These are phyloP conservation scores for Athene cunicularia DNA, from an alignment of 2,113 vertebrate species.

Conservation along the genomic window DNA sequence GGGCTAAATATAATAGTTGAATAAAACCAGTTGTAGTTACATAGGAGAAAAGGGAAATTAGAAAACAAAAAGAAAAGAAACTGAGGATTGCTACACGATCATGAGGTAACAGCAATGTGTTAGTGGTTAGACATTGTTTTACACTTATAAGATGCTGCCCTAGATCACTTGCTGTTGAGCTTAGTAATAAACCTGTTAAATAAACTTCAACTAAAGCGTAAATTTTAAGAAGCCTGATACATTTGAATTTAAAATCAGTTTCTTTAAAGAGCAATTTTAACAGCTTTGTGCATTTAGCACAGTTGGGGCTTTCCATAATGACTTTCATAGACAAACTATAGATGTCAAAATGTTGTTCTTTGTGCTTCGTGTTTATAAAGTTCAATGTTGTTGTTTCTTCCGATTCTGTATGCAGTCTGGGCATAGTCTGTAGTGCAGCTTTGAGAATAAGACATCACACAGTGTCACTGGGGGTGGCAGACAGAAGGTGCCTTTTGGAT, in stretches of 20 bases:
- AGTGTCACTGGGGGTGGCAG: constrained; percentile 1
- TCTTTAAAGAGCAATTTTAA: constrained; percentile 14
- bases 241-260: constrained; percentile 56
- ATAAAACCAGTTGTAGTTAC: constrained; percentile 18
- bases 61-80: neutral
- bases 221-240: constrained; percentile 34
- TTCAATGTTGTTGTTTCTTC: constrained; percentile 13
- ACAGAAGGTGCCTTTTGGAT: constrained; percentile 40
- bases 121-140: neutral
- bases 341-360: constrained; percentile 64
- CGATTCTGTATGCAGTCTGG: neutral
- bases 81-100: neutral
- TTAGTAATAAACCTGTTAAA: constrained; percentile 40
- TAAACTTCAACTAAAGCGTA: neutral
- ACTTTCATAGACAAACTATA: constrained; percentile 27
- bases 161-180: neutral
- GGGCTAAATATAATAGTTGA: constrained; percentile 50
- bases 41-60: neutral
- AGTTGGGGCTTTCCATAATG: constrained; percentile 50
- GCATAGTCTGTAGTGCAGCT: constrained; percentile 27
- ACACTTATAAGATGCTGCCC: neutral
- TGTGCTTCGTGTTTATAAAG: neutral
- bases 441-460: constrained; percentile 7
- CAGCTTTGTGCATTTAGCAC: constrained; percentile 43
- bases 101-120: neutral